These are phyloP conservation scores for Synergus itoensis DNA, from an alignment of 2,888 invertebrate genomes.

Conservation along the genomic window DNA sequence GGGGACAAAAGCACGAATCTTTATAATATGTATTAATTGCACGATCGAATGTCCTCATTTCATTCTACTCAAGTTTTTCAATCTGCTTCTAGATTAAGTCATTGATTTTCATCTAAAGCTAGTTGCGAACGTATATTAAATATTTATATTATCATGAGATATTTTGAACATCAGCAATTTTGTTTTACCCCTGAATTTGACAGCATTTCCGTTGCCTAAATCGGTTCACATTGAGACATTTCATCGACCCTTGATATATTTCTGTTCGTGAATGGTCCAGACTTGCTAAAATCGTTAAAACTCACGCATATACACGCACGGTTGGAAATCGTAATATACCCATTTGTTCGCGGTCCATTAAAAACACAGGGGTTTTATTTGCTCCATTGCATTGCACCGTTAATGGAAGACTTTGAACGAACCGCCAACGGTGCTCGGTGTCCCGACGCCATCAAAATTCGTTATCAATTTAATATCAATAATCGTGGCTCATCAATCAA, in stretches of 20 bases:
- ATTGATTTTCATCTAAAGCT: not conserved
- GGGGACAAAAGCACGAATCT: not conserved
- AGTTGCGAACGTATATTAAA: too few species aligned
- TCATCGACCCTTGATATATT: conserved; percentile 52
- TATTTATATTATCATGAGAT: too few species aligned
- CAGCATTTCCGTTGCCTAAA: conserved; percentile 14
- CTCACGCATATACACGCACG: not conserved
- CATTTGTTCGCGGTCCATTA: conserved; percentile 68
- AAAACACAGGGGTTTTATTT: conserved; percentile 69
- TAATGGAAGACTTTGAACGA: not conserved
- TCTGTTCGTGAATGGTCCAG: conserved; percentile 50
- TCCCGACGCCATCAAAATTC: not conserved
- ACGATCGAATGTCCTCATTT: not conserved
- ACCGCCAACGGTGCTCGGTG: not conserved
- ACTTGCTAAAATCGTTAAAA: conserved; percentile 43
- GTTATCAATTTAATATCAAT: conserved; percentile 5
- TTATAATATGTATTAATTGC: not conserved
- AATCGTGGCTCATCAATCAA: not conserved
- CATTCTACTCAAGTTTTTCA: not conserved
- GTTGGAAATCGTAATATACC: conserved; percentile 46
- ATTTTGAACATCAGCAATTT: not conserved
- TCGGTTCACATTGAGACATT: conserved; percentile 43
- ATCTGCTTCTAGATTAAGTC: not conserved
- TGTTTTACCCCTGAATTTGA: not conserved
- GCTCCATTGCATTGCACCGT: conserved; percentile 49